A percentile compares a stretch with the other conserved stretches of the same genome.
Evolutionary conservation across 2,113 vertebrate genomes (phyloP).

Genomic region (Numenius arquata): DNA sequence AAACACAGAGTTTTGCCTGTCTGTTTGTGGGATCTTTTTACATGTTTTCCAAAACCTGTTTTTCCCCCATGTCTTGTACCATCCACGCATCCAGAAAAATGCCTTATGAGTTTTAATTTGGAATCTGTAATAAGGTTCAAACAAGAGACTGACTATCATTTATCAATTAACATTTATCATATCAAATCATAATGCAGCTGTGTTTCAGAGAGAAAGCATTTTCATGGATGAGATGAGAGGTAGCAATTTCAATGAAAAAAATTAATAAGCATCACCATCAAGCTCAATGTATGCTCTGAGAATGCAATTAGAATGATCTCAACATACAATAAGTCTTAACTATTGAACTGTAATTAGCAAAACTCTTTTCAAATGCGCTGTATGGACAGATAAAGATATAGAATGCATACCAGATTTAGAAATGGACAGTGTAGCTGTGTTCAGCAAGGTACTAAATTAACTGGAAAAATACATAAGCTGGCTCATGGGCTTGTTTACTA

Average conservation of each 20-base stretch:
- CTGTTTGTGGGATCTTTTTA: neutral
- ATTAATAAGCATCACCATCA: constrained; percentile 45
- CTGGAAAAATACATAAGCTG: neutral
- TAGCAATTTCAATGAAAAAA: constrained; percentile 50
- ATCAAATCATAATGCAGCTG: constrained; percentile 65
- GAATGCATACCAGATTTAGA: neutral
- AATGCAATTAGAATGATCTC: constrained; percentile 46
- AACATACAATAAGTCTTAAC: constrained; percentile 41
- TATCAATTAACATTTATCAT: constrained; percentile 68
- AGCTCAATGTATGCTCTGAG: constrained; percentile 4
- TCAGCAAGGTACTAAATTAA: neutral
- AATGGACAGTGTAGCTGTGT: neutral
- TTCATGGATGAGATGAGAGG: constrained; percentile 46
- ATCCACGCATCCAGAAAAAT: neutral
- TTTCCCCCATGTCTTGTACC: neutral
- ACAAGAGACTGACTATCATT: constrained; percentile 49
- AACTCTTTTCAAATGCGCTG: neutral
- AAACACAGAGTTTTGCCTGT: neutral
- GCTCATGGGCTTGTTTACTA: neutral
- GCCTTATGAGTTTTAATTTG: neutral
- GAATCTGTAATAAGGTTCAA: constrained; percentile 47
- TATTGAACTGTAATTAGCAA: constrained; percentile 42
- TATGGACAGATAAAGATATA: neutral
- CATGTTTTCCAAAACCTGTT: neutral
- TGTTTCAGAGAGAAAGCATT: constrained; percentile 51